These are phyloP conservation scores for Planiliza haematocheilus DNA, from an alignment of 2,113 vertebrate genomes.

Conservation along the genomic window DNA sequence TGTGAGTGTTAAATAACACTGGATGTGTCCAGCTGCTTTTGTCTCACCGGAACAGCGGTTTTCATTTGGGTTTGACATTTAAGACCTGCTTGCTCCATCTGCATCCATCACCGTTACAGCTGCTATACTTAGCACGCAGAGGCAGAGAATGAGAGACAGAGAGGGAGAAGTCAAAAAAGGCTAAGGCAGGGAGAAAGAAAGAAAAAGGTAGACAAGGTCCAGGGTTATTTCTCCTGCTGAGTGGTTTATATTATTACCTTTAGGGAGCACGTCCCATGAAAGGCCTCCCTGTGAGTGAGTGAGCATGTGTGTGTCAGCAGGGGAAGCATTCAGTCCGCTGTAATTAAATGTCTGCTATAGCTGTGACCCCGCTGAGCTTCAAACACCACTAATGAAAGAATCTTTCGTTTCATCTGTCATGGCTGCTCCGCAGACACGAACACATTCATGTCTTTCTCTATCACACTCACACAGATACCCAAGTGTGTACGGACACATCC, in stretches of 20 bases:
- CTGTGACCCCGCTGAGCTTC: conserved; percentile 70
- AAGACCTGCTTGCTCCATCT: conserved; percentile 69
- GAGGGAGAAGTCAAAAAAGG: conserved; percentile 35
- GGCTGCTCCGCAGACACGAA: conserved; percentile 12
- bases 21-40: conserved; percentile 57
- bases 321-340: conserved; percentile 60
- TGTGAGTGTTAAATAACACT: conserved; percentile 57
- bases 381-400: conserved; percentile 78
- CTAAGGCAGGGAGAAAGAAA: conserved; percentile 26
- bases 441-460: background rate
- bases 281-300: conserved; percentile 38
- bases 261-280: conserved; percentile 65
- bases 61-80: conserved; percentile 79
- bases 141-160: conserved; percentile 28
- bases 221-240: conserved; percentile 68
- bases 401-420: conserved; percentile 69
- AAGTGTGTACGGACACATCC: background rate
- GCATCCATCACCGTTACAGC: conserved; percentile 73
- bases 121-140: conserved; percentile 61
- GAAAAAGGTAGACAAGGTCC: conserved; percentile 34
- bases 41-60: conserved; percentile 65
- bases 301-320: conserved; percentile 37
- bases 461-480: conserved; percentile 5
- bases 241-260: conserved; percentile 76
- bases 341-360: conserved; percentile 78